Evolutionary conservation across 2,888 invertebrate species (phyloP).

Genomic region (Noctua fimbriata): DNA sequence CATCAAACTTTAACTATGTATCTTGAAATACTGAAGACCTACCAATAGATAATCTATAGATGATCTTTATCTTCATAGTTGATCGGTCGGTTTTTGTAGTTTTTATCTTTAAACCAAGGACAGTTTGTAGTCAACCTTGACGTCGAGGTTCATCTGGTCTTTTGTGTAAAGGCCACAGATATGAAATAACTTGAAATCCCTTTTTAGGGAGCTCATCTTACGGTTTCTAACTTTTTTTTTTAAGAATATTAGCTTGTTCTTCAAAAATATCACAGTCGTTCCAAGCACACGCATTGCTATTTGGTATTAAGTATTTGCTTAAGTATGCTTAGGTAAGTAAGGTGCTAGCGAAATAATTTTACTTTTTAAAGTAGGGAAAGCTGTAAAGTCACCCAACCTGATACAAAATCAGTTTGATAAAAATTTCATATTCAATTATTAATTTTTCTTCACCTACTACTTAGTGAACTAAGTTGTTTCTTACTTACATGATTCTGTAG

Average conservation of each 20-base stretch:
- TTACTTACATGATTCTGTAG: too few species aligned
- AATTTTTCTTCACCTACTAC: too few species aligned
- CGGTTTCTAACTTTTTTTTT: not conserved
- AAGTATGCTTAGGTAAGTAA: not conserved
- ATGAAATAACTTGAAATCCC: not conserved
- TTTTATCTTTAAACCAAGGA: not conserved
- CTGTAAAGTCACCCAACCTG: too few species aligned
- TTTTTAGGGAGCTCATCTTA: not conserved
- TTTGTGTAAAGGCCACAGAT: not conserved
- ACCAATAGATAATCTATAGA: not conserved
- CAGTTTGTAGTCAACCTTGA: not conserved
- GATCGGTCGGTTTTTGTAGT: not conserved
- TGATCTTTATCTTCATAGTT: too few species aligned
- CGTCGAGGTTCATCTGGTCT: not conserved
- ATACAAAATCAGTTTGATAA: not conserved
- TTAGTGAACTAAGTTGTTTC: too few species aligned
- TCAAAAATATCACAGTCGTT: not conserved
- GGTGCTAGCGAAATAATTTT: not conserved
- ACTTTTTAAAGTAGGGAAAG: not conserved
- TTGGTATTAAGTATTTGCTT: not conserved
- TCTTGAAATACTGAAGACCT: not conserved
- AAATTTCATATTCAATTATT: too few species aligned
- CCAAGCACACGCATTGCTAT: not conserved
- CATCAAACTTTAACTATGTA: not conserved
- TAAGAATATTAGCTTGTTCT: not conserved